Conservation (phyloP, 2,888 invertebrate species). For the Scaptomyza polygonia region DNA sequence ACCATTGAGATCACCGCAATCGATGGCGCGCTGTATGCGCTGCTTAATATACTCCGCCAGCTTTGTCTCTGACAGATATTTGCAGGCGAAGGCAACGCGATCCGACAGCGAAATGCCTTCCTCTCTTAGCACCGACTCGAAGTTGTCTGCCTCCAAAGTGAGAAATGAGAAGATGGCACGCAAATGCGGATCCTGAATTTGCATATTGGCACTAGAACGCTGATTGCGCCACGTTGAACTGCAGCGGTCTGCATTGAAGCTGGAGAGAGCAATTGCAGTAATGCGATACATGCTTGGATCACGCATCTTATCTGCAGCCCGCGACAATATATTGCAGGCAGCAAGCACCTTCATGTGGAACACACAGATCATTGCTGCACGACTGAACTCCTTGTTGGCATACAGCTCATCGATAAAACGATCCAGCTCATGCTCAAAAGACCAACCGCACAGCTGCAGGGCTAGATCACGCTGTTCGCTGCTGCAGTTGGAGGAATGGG, state of each 20-base stretch:
- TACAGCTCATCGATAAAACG: conserved; percentile 89
- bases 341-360: conserved; percentile 93
- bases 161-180: conserved; percentile 96
- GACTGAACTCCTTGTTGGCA: conserved; percentile 89
- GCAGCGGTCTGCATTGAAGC: conserved; percentile 93
- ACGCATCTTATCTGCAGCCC: conserved; percentile 86
- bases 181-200: conserved; percentile 95
- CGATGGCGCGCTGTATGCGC: conserved; percentile 89
- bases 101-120: conserved; percentile 93
- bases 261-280: conserved; percentile 91
- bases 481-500: conserved; percentile 83
- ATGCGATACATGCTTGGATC: conserved; percentile 83
- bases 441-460: conserved; percentile 95
- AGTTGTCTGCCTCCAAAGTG: conserved; percentile 91
- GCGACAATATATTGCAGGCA: conserved; percentile 94
- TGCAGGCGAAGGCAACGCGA: conserved; percentile 95
- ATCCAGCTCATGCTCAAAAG: conserved; percentile 89
- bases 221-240: conserved; percentile 90
- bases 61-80: conserved; percentile 92
- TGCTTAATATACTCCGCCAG: conserved; percentile 91
- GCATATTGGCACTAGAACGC: conserved; percentile 89
- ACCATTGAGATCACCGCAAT: conserved; percentile 92
- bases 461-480: conserved; percentile 89
- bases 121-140: conserved; percentile 92
- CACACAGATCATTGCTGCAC: conserved; percentile 95